Percentiles rank a stretch among this genome's conserved stretches.
Evolutionary conservation across 2,888 invertebrate species (phyloP).

Genomic region (Mellilla xanthometata): DNA sequence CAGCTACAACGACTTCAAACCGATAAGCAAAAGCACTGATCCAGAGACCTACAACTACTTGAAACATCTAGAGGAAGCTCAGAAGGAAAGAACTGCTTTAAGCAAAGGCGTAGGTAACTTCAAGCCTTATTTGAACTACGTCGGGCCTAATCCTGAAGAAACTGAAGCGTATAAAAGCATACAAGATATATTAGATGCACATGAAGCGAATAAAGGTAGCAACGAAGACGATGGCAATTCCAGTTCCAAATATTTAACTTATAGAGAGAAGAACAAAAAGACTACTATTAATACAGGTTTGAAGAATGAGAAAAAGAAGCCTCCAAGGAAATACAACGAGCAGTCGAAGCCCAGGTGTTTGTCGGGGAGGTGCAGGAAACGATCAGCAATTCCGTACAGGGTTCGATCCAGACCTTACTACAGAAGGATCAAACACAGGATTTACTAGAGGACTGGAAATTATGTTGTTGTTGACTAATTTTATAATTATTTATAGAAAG

Average conservation of each 20-base stretch:
- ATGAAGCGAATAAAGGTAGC: slow-evolving; percentile 57
- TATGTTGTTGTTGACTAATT: not conserved
- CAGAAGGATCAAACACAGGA: slow-evolving; percentile 42
- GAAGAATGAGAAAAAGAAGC: slow-evolving; percentile 36
- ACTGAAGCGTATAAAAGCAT: slow-evolving; percentile 58
- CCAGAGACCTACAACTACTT: slow-evolving; percentile 68
- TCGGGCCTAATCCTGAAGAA: slow-evolving; percentile 43
- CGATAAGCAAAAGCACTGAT: slow-evolving; percentile 57
- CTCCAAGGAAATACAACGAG: slow-evolving; percentile 32
- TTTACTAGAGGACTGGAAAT: slow-evolving; percentile 11
- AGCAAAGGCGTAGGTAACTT: slow-evolving; percentile 41
- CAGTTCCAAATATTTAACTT: slow-evolving; percentile 40
- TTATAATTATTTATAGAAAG: not conserved
- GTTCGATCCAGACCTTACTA: slow-evolving; percentile 54
- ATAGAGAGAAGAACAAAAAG: slow-evolving; percentile 36
- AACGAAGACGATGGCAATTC: slow-evolving; percentile 33
- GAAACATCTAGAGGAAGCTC: slow-evolving; percentile 56
- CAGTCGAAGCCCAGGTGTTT: slow-evolving; percentile 46
- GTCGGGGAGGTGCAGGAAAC: slow-evolving; percentile 55
- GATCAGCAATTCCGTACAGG: slow-evolving; percentile 40
- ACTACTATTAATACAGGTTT: slow-evolving; percentile 20
- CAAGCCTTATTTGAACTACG: slow-evolving; percentile 42
- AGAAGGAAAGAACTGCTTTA: slow-evolving; percentile 43
- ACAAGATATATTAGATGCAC: slow-evolving; percentile 67
- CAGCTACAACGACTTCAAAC: slow-evolving; percentile 55